A percentile compares a stretch with the other conserved stretches of the same genome.
Evolutionary conservation across 1,140 invertebrate species (phyloP).

Genomic region (Colletes latitarsis): DNA sequence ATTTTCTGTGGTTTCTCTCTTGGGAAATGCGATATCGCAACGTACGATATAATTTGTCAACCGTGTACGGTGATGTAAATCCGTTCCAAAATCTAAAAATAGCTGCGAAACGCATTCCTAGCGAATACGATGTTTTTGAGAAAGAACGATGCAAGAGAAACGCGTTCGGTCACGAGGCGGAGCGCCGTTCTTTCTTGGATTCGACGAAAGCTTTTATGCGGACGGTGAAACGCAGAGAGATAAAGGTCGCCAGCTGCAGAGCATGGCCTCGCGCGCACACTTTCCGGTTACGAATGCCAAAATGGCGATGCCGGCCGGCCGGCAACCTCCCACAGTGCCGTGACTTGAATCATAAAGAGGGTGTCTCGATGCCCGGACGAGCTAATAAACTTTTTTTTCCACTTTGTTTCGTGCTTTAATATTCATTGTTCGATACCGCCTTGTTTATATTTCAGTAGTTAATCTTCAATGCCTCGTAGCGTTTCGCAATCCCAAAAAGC

Average conservation of each 20-base stretch:
- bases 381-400: neutral
- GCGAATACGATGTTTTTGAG: neutral
- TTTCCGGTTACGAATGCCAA: conserved; percentile 78
- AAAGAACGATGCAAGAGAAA: neutral
- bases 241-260: conserved; percentile 70
- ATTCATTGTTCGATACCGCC: no score
- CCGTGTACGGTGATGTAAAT: conserved; percentile 3
- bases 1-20: no score
- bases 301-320: conserved; percentile 78
- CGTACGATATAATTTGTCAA: neutral
- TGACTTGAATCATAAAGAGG: conserved; percentile 42
- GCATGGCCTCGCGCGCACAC: conserved; percentile 61
- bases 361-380: conserved; percentile 3
- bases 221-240: conserved; percentile 49
- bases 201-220: conserved; percentile 34
- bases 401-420: neutral
- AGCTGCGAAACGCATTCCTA: neutral
- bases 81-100: neutral
- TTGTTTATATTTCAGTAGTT: neutral
- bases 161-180: neutral
- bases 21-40: no score
- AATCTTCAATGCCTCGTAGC: no score
- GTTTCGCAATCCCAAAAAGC: neutral
- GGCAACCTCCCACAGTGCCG: conserved; percentile 70
- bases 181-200: conserved; percentile 17